phyloP scores from a whole-genome alignment of 2,888 invertebrate species.

The Rotaria sp. region DNA sequence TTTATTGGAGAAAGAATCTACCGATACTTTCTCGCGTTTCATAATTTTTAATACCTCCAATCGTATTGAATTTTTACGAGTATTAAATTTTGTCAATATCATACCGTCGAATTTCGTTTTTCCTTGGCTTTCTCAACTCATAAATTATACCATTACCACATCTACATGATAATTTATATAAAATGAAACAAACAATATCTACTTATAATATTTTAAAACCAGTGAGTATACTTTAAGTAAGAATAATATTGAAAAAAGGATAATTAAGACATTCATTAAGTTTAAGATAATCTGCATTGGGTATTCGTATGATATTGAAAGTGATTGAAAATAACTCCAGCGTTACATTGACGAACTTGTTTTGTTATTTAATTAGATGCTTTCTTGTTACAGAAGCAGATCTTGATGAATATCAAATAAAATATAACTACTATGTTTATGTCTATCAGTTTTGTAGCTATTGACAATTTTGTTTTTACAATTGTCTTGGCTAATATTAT shows the following conservation, averaged over 20 bases:
- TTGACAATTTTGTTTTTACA: slow-evolving; percentile 42
- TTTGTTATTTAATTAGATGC: neutral
- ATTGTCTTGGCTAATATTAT: slow-evolving; percentile 44
- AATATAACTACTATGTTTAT: slow-evolving; percentile 44
- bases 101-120: neutral
- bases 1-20: neutral
- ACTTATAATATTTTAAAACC: neutral
- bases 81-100: neutral
- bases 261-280: neutral
- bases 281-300: neutral
- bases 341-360: neutral
- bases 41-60: neutral
- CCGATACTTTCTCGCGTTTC: neutral
- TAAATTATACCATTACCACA: too few relatives aligned
- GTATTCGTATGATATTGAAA: neutral
- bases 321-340: neutral
- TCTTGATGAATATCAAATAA: slow-evolving; percentile 48
- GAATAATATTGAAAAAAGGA: neutral
- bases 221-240: neutral
- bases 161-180: too few relatives aligned
- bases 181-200: neutral
- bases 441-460: slow-evolving; percentile 43
- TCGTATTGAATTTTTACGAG: neutral
- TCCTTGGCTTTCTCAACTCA: neutral
- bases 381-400: neutral